Evolutionary conservation across 2,113 vertebrate genomes (phyloP), one percentile per base, ranked within the genome.

Genomic region (Theropithecus gelada): DNA sequence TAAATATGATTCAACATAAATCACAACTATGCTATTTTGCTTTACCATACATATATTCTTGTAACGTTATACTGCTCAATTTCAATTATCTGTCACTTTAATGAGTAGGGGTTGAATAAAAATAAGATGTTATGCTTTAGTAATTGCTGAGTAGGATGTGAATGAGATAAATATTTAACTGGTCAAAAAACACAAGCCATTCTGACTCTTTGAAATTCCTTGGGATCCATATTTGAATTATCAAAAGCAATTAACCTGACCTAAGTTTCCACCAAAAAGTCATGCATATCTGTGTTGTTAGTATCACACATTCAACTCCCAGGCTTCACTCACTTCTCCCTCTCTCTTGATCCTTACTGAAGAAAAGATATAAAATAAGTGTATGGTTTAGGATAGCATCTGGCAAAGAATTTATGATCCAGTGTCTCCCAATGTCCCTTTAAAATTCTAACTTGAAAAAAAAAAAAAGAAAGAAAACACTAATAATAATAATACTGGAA

Each of bases 61-160:
- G 14, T 93, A 89, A 86, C 68, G 43, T 75, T 72, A 88, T 4
- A 22, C 14, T n/a, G 40, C 7, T 80, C 27, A 8, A 32, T 76
- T 96, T 83, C 75, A 92, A 35, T 73, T 88, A n/a, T 70, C 38
- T 93, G 55, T 81, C 78, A 55, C 25, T 55, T 79, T 88, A 57
- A 43, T 10, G n/a, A 89, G 32, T 27, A 59, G 35, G 48, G 23
- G 27, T 25, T 57, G 73, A 50, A 87, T 78, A 70, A 82, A 73
- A 96, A 73, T 20, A 57, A 84, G 81, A 64, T 16, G 32, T 23
- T 38, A 45, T 5, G 3, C 16, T 59, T 80, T 45, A 64, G 20
- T 57, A 64, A 80, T 30, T 75, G 38, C 61, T 55, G 52, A 45
- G 30, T 0, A 43, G 50, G 16, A 11, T 88, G 16, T 84, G 61